phyloP scores from a whole-genome alignment of 2,113 vertebrate genomes.

The Prinia subflava region DNA sequence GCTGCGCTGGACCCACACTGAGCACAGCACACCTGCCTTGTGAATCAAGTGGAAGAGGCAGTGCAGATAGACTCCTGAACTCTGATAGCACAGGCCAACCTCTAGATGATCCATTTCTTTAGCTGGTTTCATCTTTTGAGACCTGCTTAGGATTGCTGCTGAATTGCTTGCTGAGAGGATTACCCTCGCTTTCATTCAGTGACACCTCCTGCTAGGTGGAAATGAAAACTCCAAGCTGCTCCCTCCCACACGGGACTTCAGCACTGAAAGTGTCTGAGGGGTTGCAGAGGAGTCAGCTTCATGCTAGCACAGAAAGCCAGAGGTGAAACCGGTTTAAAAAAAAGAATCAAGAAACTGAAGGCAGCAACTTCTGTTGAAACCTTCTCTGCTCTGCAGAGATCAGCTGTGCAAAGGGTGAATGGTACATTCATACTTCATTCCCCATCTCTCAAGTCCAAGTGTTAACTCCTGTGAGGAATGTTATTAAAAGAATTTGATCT shows the following conservation, averaged over 20 bases:
- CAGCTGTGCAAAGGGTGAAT: not conserved
- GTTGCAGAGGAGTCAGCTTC: not conserved
- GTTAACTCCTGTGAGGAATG: not conserved
- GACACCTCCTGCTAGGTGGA: not conserved
- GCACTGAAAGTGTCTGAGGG: not conserved
- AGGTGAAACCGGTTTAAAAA: not conserved
- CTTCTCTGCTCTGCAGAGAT: not conserved
- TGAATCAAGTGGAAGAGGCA: not conserved
- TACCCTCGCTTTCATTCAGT: not conserved
- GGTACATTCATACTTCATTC: not conserved
- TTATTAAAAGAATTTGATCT: not conserved
- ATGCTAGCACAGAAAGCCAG: not conserved
- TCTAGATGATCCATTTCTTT: not conserved
- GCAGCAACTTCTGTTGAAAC: not conserved
- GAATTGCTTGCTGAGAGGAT: not conserved
- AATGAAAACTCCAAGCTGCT: not conserved
- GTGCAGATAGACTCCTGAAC: not conserved
- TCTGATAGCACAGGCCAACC: not conserved
- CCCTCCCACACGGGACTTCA: not conserved
- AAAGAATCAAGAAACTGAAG: not conserved
- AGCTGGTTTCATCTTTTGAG: not conserved
- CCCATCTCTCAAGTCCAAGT: not conserved
- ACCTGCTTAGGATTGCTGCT: not conserved
- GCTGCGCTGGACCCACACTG: accelerated
- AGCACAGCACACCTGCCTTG: accelerated